A percentile compares a stretch with the other conserved stretches of the same genome.
Conservation (phyloP, 2,113 vertebrate species). For the Panthera uncia region DNA sequence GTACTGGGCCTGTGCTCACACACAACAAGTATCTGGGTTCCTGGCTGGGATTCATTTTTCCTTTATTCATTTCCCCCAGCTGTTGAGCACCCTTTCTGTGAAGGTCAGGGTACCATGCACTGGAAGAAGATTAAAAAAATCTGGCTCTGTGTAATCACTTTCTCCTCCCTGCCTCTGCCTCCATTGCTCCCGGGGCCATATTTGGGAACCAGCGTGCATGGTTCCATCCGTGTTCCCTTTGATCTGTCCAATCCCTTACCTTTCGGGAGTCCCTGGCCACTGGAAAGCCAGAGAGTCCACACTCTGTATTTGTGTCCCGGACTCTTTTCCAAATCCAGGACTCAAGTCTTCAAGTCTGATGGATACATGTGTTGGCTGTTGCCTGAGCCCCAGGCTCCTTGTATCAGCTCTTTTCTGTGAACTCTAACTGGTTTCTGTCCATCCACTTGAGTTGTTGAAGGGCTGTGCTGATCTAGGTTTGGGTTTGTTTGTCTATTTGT, state of each 20-base stretch:
- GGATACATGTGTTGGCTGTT: neutral
- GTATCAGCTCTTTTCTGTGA: neutral
- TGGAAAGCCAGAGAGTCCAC: neutral
- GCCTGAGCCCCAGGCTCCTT: neutral
- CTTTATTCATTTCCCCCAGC: neutral
- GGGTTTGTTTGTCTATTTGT: neutral
- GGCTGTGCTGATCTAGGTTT: neutral
- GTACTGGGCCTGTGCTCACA: neutral
- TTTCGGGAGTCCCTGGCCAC: fast-evolving
- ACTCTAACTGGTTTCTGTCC: too few species aligned
- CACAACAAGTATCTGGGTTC: neutral
- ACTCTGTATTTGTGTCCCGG: neutral
- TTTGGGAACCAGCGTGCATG: neutral
- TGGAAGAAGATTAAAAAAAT: neutral
- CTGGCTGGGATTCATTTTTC: neutral
- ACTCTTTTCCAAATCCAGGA: neutral
- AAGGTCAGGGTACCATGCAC: fast-evolving
- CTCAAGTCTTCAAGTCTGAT: too few species aligned
- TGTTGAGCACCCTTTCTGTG: neutral
- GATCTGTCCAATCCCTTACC: neutral
- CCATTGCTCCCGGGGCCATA: fast-evolving
- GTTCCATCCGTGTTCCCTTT: neutral
- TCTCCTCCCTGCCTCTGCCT: neutral
- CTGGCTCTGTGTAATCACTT: fast-evolving
- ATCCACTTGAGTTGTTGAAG: neutral